Base-by-base conservation (phyloP, 2,113 vertebrate genomes). In the Aldabrachelys gigantea region DNA sequence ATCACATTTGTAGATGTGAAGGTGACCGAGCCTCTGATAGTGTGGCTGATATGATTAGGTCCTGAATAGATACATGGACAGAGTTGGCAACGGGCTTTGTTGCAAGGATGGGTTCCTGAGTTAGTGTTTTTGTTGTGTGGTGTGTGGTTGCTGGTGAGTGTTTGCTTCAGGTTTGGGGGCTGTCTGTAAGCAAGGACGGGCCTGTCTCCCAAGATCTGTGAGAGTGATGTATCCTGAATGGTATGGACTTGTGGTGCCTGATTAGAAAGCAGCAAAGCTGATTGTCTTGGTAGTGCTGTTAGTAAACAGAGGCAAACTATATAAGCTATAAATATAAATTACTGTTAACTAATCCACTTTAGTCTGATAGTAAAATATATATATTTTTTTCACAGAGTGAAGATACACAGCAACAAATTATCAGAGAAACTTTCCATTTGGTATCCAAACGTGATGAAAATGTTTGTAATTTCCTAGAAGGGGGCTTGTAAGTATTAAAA, bases 391-490 rank as follows among this genome's bases (percentile, higher is more conserved):
- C 88, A 29, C 98, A 99, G 99, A 99, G 96, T 98, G 99, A 99
- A 99, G 99, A 99, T 97, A 99, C 98, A 0, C 99, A 99, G 93
- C 99, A 99, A 89, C 99, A 99, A 96, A 99, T 99, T 98, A 99
- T 99, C 98, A 98, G 99, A 98, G 99, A 99, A 98, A 99, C 99
- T 84, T 99, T 99, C 98, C 99, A 99, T 96, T 98, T 99, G 97
- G 99, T 99, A 65, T 99, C 99, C 0, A 99, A 99, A 98, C 98
- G 99, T 97, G 99, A 99, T 95, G 99, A 99, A 97, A 99, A 99
- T 88, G 99, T 99, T 92, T 99, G 99, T 98, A 99, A 99, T 97
- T 99, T 99, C 98, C 98, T 99, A 88, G 99, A 99, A 99, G 99
- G 99, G 94, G 99, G 99, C 98, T 97, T 99, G 99, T 99, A 99